A percentile compares a stretch with the other conserved stretches of the same genome.
These are phyloP conservation scores for Acleris emargana DNA, from an alignment of 2,888 invertebrate species.

Conservation along the genomic window DNA sequence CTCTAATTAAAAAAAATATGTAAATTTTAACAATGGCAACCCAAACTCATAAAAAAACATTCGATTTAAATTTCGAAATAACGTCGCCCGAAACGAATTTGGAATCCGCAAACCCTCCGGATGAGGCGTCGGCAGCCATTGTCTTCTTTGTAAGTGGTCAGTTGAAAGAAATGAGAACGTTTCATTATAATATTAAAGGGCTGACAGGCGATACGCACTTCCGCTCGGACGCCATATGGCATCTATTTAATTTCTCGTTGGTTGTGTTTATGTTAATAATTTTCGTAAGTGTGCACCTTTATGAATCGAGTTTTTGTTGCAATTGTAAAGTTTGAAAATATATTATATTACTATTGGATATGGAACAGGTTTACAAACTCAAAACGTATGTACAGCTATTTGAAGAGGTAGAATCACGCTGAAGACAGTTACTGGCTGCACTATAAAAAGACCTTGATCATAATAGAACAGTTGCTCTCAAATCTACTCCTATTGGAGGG, in stretches of 20 bases:
- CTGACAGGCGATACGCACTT: constrained; percentile 81
- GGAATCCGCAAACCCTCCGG: constrained; percentile 65
- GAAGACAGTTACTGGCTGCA: too few species aligned
- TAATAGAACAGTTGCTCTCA: too few species aligned
- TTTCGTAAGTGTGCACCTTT: constrained; percentile 32
- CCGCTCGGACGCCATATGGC: constrained; percentile 77
- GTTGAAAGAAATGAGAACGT: constrained; percentile 74
- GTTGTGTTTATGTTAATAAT: constrained; percentile 35
- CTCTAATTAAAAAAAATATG: background rate
- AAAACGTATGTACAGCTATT: background rate
- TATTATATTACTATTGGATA: constrained; percentile 15
- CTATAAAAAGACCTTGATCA: too few species aligned
- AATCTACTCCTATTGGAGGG: too few species aligned
- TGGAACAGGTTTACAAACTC: constrained; percentile 10
- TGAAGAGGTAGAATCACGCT: too few species aligned
- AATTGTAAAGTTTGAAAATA: constrained; percentile 22
- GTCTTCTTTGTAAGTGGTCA: constrained; percentile 79
- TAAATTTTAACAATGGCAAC: background rate
- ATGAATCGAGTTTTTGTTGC: constrained; percentile 25
- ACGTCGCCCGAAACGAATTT: constrained; percentile 47
- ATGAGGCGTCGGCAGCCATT: constrained; percentile 68
- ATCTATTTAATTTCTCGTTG: constrained; percentile 56
- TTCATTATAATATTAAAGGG: constrained; percentile 77
- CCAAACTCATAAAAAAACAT: constrained; percentile 7
- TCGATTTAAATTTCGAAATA: constrained; percentile 29